Base-by-base conservation (phyloP, 2,797 vertebrate species). In the Vespertilio murinus region DNA sequence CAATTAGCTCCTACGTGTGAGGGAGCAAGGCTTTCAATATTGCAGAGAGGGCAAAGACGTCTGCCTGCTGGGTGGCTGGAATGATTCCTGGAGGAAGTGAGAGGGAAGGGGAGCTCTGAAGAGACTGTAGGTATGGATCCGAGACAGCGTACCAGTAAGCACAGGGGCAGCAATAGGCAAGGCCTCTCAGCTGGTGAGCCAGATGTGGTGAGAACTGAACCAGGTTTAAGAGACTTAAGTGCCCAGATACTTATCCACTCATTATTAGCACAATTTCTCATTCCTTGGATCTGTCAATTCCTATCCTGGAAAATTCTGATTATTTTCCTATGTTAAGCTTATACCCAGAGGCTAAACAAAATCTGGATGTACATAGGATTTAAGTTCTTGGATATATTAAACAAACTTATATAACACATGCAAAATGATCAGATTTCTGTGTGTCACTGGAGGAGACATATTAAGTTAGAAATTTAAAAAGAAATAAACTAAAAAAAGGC, bases 401-500 rank as follows among this genome's bases (percentile, higher is more conserved):
- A 90, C 52, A 88, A 83, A 0, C 20, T 84, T 92, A 59, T 20
- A 85, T 52, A 93, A 93, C 30, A 64, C 22, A 82, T 47, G 20
- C 77, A 81, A 82, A 87, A 86, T 70, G 5, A 73, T 71, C 35
- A 70, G 45, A 91, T 84, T 84, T 75, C 54, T 92, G 45, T 23
- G 47, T 78, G 71, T 77, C 35, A 73, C 47, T 91, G 91, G 87
- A 91, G 80, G 75, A 75, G 47, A 95, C 78, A 71, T 65, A 77
- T 91, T 94, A 35, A 71, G 88, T 71, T 71, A 77, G n/a, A 93
- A 75, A 75, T 70, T 75, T 54, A 77, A 88, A 82, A 85, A 73
- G 47, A 87, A 79, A 88, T 59, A 84, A 90, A 85, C 33, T 45
- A 38, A 75, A 88, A 88, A 93, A 70, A 93, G 54, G 47, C 13